Percentiles rank a stretch among this genome's conserved stretches.
phyloP scores from a whole-genome alignment of 2,113 vertebrate genomes.

The Phalacrocorax carbo region DNA sequence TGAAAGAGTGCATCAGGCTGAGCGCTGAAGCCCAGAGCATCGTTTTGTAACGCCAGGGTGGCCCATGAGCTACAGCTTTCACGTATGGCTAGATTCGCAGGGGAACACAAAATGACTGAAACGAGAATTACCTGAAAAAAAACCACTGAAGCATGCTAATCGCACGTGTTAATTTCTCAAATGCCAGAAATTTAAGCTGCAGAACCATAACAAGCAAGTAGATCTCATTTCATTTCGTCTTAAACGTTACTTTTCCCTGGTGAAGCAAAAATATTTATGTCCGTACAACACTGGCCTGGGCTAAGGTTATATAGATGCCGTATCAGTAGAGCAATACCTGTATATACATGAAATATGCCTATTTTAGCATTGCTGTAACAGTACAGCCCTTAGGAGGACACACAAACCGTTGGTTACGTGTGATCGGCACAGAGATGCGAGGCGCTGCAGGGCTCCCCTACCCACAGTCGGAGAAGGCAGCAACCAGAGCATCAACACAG shows the following conservation, averaged over 20 bases:
- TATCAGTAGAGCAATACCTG: background rate
- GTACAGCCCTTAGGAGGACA: background rate
- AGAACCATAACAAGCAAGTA: background rate
- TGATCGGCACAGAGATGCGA: background rate
- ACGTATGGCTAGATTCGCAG: background rate
- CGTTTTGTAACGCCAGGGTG: accelerated
- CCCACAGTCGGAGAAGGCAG: background rate
- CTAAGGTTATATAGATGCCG: background rate
- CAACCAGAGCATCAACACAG: background rate
- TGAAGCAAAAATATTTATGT: background rate
- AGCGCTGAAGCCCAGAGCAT: background rate
- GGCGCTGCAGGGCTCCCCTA: background rate
- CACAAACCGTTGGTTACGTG: background rate
- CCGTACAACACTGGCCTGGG: background rate
- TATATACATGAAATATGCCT: background rate
- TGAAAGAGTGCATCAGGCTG: background rate
- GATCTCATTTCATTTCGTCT: background rate
- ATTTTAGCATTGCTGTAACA: background rate
- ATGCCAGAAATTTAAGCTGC: background rate
- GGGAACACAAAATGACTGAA: background rate
- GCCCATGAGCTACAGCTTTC: background rate
- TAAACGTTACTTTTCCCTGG: background rate
- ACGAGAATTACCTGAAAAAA: background rate
- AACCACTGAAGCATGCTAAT: background rate
- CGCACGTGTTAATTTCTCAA: background rate